These are phyloP conservation scores for Ammospiza maritima DNA, from an alignment of 2,797 vertebrate genomes.

Conservation along the genomic window DNA sequence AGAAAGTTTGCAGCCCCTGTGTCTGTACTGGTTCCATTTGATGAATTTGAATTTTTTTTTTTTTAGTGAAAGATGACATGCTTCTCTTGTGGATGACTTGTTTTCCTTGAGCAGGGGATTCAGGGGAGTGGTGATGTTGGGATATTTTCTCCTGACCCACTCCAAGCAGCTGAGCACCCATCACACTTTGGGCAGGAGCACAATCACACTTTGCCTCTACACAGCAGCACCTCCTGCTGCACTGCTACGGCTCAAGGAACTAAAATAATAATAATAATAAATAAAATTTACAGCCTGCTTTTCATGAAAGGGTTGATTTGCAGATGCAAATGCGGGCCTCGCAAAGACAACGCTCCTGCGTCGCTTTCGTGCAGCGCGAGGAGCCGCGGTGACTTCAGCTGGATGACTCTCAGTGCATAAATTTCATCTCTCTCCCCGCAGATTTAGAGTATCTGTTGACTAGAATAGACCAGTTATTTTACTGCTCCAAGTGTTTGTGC, in stretches of 20 bases:
- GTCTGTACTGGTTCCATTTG: neutral
- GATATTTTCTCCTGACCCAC: neutral
- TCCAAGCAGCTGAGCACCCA: neutral
- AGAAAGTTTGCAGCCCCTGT: neutral
- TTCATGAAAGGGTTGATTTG: conserved; percentile 8
- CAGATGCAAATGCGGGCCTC: neutral
- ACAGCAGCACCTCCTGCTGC: conserved; percentile 11
- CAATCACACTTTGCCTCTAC: neutral
- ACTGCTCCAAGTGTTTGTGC: neutral
- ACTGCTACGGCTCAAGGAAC: neutral
- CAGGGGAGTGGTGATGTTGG: neutral
- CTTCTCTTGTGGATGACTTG: neutral
- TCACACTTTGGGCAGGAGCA: neutral
- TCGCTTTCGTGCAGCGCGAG: neutral
- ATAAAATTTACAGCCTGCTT: neutral
- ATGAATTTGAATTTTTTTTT: neutral
- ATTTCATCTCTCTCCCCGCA: neutral
- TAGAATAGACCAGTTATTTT: neutral
- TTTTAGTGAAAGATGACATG: neutral
- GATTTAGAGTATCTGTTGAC: neutral
- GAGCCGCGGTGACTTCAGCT: conserved; percentile 9
- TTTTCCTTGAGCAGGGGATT: neutral
- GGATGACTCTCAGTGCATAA: conserved; percentile 18
- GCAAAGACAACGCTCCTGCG: neutral
- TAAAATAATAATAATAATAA: neutral